Evolutionary conservation across 2,888 invertebrate genomes (phyloP), one percentile per base, ranked within the genome.

Genomic region (Cheilosia vulpina): DNA sequence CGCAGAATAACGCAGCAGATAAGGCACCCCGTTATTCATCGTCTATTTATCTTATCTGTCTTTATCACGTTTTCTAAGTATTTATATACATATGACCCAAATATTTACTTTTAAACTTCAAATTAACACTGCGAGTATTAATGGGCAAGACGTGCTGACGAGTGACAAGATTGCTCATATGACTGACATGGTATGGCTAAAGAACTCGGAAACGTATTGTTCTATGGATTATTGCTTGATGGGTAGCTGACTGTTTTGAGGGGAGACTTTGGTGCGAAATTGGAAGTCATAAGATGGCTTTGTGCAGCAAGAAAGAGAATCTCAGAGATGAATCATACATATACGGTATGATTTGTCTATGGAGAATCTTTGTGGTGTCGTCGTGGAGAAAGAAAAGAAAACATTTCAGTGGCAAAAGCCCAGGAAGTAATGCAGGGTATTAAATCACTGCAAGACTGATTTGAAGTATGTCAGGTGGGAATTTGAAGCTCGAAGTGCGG

Each of bases 41-140:
- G 2, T 52, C n/a, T 38, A 21, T 27, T 65, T 52, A 41, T 65
- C 65, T 65, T 52, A 65, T 52, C 65, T 52, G 11, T 6, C 4
- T 50, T 34, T 13, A 50, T 52, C 31, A 24, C 21, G 21, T 52
- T 34, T 65, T 41, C n/a, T 9, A 45, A 17, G 19, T 65, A 38
- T 4, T 31, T 31, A 9, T 31, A 9, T 31, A 6, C 3, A 47
- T 47, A 50, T 62, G 38, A 27, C 24, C 9, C 38, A 38, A 65
- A 41, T 52, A 52, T 52, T 52, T 65, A n/a, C 50, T 41, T 65
- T 24, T 24, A 19, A 21, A 31, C 38, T 52, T 17, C 15, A 38
- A 21, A 65, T 19, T 19, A 50, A 19, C 21, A 50, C 21, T 13
- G 21, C 19, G 11, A 11, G 50, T 21, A 21, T 4, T 11, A 13